These are phyloP conservation scores for Danionella dracula DNA, from an alignment of 2,797 vertebrate genomes.

Conservation along the genomic window DNA sequence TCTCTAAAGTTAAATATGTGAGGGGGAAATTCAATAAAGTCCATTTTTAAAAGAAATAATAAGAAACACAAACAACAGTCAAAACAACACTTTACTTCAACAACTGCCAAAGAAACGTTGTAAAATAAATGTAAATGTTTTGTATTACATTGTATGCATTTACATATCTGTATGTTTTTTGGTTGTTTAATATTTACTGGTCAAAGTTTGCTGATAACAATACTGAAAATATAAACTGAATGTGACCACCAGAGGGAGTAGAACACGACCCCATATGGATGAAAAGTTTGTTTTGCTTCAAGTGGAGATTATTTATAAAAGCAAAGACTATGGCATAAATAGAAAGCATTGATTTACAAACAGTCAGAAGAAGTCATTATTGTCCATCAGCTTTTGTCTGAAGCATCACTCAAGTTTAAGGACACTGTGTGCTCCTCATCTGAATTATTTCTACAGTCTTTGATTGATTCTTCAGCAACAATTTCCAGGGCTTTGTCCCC, in stretches of 20 bases:
- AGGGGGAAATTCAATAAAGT: too few species aligned
- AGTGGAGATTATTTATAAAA: background rate
- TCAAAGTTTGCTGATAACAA: background rate
- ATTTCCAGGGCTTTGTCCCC: conserved; percentile 76
- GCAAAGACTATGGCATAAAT: background rate
- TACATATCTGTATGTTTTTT: background rate
- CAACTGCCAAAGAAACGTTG: too few species aligned
- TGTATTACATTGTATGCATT: too few species aligned
- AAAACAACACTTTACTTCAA: too few species aligned
- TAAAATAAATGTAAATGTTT: too few species aligned
- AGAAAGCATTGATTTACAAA: background rate
- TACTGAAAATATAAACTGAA: background rate
- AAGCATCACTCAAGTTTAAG: conserved; percentile 3
- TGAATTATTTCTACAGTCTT: conserved; percentile 25
- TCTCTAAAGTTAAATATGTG: too few species aligned
- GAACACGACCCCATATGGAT: background rate
- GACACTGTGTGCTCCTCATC: conserved; percentile 27
- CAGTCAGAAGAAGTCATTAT: background rate
- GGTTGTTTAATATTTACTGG: background rate
- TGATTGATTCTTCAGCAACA: conserved; percentile 58
- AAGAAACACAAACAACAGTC: too few species aligned
- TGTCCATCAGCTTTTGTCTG: conserved; percentile 39
- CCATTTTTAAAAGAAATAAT: too few species aligned
- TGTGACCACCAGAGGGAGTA: background rate
- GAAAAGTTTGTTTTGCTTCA: background rate